Evolutionary conservation across 2,797 vertebrate species (phyloP).

Genomic region (Eulemur mongoz): DNA sequence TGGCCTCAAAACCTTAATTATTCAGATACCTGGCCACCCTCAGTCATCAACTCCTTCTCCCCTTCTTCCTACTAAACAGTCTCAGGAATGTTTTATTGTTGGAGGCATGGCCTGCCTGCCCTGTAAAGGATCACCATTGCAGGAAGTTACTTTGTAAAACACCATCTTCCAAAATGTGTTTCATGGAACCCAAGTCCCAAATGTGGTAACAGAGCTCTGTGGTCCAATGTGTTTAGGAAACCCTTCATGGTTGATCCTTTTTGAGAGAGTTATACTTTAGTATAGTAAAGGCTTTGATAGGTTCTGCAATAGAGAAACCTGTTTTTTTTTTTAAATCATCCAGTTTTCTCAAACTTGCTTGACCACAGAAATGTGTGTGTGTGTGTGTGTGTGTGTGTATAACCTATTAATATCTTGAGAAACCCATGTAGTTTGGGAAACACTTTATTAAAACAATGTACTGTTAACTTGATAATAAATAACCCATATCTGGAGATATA

Average conservation of each 20-base stretch:
- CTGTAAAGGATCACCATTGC: neutral
- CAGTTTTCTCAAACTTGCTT: slow-evolving; percentile 40
- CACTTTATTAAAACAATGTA: slow-evolving; percentile 11
- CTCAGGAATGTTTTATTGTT: neutral
- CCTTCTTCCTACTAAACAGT: neutral
- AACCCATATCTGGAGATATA: neutral
- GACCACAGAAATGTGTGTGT: slow-evolving; percentile 3
- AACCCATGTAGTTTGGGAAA: neutral
- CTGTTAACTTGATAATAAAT: slow-evolving; percentile 28
- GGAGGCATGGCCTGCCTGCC: neutral
- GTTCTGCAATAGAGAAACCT: neutral
- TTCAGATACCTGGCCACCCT: neutral
- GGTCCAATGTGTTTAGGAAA: slow-evolving; percentile 31
- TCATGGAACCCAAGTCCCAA: slow-evolving; percentile 12
- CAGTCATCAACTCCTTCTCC: neutral
- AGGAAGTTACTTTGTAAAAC: slow-evolving; percentile 29
- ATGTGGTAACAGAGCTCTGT: neutral
- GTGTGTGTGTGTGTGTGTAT: neutral
- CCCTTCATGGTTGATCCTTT: slow-evolving; percentile 2
- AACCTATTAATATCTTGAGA: slow-evolving; percentile 8
- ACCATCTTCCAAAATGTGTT: slow-evolving; percentile 34
- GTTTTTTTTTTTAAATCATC: neutral
- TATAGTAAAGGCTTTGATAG: neutral
- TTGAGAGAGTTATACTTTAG: slow-evolving; percentile 29
- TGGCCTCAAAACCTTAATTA: slow-evolving; percentile 26